These are phyloP conservation scores for Pipistrellus pygmaeus DNA, from an alignment of 2,797 vertebrate genomes.

Conservation along the genomic window DNA sequence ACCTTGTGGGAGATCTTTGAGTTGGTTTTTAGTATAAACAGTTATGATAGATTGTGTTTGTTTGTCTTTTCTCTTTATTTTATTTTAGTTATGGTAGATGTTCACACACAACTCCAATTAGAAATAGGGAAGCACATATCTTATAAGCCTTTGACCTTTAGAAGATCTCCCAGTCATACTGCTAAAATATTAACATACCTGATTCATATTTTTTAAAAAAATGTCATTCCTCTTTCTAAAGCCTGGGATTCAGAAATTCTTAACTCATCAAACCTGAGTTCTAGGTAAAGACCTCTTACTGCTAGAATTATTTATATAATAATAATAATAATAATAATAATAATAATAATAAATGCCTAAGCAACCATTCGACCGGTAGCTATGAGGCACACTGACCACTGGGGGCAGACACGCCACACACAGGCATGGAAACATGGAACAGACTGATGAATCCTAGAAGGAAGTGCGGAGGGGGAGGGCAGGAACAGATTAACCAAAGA, in stretches of 20 bases:
- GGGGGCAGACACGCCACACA: no score
- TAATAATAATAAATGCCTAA: no score
- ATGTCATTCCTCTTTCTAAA: slow-evolving; percentile 14
- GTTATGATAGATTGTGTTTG: not conserved
- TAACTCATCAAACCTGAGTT: slow-evolving; percentile 48
- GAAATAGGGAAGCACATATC: not conserved
- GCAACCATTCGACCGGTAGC: no score
- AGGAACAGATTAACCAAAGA: no score
- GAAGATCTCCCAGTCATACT: not conserved
- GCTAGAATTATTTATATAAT: slow-evolving; percentile 39
- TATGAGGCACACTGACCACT: no score
- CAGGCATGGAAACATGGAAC: no score
- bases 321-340: no score
- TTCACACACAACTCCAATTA: not conserved
- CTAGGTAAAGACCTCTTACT: slow-evolving; percentile 23
- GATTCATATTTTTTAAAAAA: slow-evolving; percentile 19
- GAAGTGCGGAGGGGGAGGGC: no score
- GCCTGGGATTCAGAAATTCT: not conserved
- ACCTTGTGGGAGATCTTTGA: not conserved
- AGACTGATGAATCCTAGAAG: no score
- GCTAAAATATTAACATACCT: slow-evolving; percentile 31
- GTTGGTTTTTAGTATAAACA: slow-evolving; percentile 25
- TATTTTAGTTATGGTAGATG: not conserved
- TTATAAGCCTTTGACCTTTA: not conserved
- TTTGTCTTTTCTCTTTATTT: not conserved